These are phyloP conservation scores for Mormoops blainvillei DNA, from an alignment of 2,113 vertebrate species.

Conservation along the genomic window DNA sequence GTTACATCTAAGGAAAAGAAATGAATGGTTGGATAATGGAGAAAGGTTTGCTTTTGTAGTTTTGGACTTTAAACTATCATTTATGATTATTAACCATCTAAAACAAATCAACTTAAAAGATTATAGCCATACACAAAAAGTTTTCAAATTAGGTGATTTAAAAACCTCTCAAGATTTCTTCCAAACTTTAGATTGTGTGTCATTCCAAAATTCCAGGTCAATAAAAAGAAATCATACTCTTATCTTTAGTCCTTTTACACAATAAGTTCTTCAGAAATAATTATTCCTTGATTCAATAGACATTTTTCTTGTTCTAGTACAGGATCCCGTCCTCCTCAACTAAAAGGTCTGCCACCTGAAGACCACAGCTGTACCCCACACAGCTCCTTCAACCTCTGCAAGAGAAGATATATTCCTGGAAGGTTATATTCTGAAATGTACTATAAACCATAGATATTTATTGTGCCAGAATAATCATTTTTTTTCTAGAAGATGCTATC, in stretches of 20 bases:
- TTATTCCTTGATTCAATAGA: neutral
- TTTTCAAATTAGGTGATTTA: neutral
- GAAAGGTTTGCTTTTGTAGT: neutral
- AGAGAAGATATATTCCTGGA: neutral
- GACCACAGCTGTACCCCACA: neutral
- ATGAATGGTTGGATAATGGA: neutral
- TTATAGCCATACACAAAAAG: neutral
- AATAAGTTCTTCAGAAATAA: neutral
- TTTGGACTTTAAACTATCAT: neutral
- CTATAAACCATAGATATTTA: neutral
- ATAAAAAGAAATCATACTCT: neutral
- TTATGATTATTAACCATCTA: neutral
- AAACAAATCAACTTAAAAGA: neutral
- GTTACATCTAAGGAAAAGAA: neutral
- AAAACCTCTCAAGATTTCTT: neutral
- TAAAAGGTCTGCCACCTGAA: neutral
- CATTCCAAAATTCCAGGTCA: neutral
- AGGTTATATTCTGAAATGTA: slow-evolving; percentile 25
- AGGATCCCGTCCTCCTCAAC: neutral
- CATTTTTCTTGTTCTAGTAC: neutral
- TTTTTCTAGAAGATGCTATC: neutral
- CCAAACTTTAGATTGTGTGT: neutral
- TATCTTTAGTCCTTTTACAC: neutral
- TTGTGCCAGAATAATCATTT: neutral
- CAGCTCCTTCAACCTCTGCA: neutral